These are phyloP conservation scores for Sycophaga agraensis DNA, from an alignment of 1,140 invertebrate species.

Conservation along the genomic window DNA sequence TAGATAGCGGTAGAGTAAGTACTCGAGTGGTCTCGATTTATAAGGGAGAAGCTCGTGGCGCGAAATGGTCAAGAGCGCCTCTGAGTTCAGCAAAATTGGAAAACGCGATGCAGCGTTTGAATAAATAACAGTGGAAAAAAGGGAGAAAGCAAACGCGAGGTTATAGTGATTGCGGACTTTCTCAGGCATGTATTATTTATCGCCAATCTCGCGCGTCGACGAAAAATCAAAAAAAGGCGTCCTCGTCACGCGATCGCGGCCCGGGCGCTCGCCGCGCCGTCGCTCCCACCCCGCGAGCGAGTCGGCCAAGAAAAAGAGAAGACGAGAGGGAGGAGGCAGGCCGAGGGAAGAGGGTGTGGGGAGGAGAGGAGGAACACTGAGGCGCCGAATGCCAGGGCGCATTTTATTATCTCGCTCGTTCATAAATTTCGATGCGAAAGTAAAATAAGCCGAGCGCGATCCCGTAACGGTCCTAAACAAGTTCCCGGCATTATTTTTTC, in stretches of 20 bases:
- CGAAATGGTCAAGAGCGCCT: too few species aligned
- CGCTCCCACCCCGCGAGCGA: neutral
- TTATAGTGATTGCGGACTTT: too few species aligned
- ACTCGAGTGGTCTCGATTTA: too few species aligned
- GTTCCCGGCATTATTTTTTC: constrained; percentile 28
- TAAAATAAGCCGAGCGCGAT: constrained; percentile 41
- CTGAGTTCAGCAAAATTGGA: too few species aligned
- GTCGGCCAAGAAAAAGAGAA: neutral
- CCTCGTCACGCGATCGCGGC: too few species aligned
- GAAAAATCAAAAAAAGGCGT: constrained; percentile 12
- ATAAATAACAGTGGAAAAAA: too few species aligned
- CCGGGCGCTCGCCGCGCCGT: too few species aligned
- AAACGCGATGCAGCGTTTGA: too few species aligned
- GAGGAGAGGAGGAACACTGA: constrained; percentile 16
- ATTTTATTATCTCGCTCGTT: constrained; percentile 51
- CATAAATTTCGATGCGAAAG: constrained; percentile 52
- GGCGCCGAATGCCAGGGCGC: constrained; percentile 34
- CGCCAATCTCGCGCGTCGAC: neutral
- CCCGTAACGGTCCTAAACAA: constrained; percentile 33
- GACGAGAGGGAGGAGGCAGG: neutral
- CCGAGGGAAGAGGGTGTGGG: neutral
- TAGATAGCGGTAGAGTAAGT: too few species aligned
- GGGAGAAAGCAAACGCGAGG: too few species aligned
- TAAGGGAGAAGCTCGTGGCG: too few species aligned
- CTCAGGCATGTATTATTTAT: constrained; percentile 18